phyloP scores from a whole-genome alignment of 2,797 vertebrate species.

The Falco berigora region DNA sequence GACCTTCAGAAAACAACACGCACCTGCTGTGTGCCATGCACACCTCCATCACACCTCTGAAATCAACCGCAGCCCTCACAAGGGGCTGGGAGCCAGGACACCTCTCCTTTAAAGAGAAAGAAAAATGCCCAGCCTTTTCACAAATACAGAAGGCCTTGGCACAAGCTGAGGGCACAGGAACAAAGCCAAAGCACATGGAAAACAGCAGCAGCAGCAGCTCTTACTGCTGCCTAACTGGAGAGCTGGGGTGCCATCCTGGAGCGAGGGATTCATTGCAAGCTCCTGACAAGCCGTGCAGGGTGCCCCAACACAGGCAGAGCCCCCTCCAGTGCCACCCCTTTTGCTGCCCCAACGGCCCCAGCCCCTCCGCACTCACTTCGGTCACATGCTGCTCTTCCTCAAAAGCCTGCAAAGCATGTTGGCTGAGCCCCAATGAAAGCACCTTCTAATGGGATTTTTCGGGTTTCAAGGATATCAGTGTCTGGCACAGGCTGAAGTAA shows the following conservation, averaged over 20 bases:
- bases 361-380: fast-evolving
- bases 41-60: background rate
- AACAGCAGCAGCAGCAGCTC: conserved; percentile 34
- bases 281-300: background rate
- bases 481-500: conserved; percentile 35
- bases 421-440: conserved; percentile 35
- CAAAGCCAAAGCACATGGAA: conserved; percentile 48
- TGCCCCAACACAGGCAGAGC: background rate
- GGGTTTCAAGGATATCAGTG: conserved; percentile 39
- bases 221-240: background rate
- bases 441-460: conserved; percentile 51
- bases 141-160: conserved; percentile 34
- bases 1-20: background rate
- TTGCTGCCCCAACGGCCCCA: background rate
- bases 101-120: conserved; percentile 16
- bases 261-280: background rate
- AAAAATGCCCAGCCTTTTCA: conserved; percentile 35
- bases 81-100: conserved; percentile 14
- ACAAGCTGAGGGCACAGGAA: conserved; percentile 35
- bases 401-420: background rate
- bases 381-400: background rate
- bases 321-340: background rate
- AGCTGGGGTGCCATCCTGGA: background rate
- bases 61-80: background rate
- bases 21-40: background rate